phyloP scores from a whole-genome alignment of 2,113 vertebrate species.

The Salvator merianae region DNA sequence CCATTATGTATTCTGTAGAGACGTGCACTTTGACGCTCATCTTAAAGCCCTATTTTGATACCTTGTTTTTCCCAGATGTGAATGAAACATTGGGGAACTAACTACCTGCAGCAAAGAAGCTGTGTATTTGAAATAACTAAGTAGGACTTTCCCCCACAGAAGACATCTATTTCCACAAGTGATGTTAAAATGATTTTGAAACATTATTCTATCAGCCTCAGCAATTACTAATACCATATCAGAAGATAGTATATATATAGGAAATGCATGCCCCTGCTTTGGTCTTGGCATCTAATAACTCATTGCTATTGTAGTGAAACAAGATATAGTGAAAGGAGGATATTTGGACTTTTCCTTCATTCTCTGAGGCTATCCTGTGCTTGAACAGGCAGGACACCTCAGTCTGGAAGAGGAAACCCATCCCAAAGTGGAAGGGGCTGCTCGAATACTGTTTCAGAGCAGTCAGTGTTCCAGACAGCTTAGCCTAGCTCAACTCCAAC shows the following conservation, averaged over 20 bases:
- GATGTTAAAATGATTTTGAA: neutral
- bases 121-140: conserved; percentile 18
- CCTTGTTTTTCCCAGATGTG: conserved; percentile 41
- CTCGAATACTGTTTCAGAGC: too few relatives aligned
- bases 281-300: neutral
- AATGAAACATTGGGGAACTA: conserved; percentile 21
- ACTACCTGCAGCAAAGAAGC: conserved; percentile 29
- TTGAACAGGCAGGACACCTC: too few relatives aligned
- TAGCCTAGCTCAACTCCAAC: too few relatives aligned
- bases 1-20: neutral
- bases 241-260: neutral
- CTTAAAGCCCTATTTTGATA: conserved; percentile 15
- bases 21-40: neutral
- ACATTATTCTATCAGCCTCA: neutral
- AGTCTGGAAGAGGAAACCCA: too few relatives aligned
- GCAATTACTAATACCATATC: neutral
- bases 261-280: neutral
- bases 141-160: conserved; percentile 8
- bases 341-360: too few relatives aligned
- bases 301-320: too few relatives aligned
- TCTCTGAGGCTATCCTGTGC: too few relatives aligned
- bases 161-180: neutral
- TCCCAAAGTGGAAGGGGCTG: too few relatives aligned
- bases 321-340: too few relatives aligned
- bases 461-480: too few relatives aligned